Base-by-base conservation (phyloP, 2,888 invertebrate species). In the Boloria selene region DNA sequence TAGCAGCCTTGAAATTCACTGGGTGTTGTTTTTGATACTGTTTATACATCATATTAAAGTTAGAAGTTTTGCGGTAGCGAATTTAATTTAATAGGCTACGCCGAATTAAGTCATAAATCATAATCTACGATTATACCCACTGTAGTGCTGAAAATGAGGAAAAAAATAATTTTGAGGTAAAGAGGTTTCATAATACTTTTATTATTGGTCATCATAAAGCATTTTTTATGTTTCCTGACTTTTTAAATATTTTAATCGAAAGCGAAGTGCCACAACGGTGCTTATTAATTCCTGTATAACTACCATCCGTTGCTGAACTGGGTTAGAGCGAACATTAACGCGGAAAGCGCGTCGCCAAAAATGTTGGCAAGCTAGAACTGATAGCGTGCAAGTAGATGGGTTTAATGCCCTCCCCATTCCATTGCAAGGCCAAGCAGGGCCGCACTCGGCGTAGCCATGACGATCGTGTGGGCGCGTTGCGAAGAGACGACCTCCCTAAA, bases 361-460 rank as follows among this genome's bases (percentile, higher is more conserved):
- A 83, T 81, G 85, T 85, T 85, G 83, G 85, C 84, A 80, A 83
- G 82, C 83, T 85, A 82, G 83, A 85, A 86, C 87, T 86, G 86
- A 87, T 88, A 88, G 85, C 83, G 80, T 82, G 83, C 82, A 83
- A 79, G 75, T 88, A 87, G 88, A 82, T 88, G 89, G 83, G 92
- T 91, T 84, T 89, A 92, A 87, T 92, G 92, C 90, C 92, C 92
- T 91, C 91, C 92, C 87, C 92, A 90, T 84, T 83, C 92, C 90
- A 90, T 83, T 92, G 93, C 92, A 92, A 92, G 92, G 93, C 90
- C 90, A 87, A 88, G 89, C 92, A 92, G 93, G 87, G 90, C 88
- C 90, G 92, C 79, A 92, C 83, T 88, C 79, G 83, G 79, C 82
- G 89, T 88, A 87, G 81, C 75, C 87, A 89, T 91, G 88, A 83